These are phyloP conservation scores for Ischnus inquisitorius DNA, from an alignment of 2,888 invertebrate genomes.

Conservation along the genomic window DNA sequence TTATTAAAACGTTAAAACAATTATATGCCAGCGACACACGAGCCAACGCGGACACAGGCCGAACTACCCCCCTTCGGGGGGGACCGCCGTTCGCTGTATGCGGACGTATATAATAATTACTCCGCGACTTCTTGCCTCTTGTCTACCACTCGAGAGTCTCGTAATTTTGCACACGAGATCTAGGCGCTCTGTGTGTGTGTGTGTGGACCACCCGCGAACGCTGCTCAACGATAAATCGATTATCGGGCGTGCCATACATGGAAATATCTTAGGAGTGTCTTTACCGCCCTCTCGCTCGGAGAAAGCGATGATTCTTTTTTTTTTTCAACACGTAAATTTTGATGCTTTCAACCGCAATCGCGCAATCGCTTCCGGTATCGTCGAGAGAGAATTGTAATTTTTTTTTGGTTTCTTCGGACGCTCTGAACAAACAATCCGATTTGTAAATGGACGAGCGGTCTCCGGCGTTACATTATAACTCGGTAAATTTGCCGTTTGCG, in stretches of 20 bases:
- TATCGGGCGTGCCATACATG: neutral
- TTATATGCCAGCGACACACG: constrained; percentile 78
- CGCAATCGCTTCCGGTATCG: constrained; percentile 6
- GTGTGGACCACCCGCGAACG: constrained; percentile 75
- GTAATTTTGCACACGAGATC: constrained; percentile 50
- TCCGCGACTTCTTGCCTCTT: constrained; percentile 73
- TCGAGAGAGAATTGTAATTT: constrained; percentile 38
- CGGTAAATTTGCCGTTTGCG: constrained; percentile 21
- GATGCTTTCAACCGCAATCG: neutral
- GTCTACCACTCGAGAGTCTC: constrained; percentile 33
- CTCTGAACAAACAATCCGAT: constrained; percentile 41
- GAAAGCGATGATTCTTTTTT: neutral
- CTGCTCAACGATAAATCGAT: constrained; percentile 66
- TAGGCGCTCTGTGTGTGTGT: constrained; percentile 2
- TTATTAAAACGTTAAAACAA: constrained; percentile 84
- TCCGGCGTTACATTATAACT: constrained; percentile 9
- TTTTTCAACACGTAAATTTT: neutral
- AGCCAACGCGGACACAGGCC: constrained; percentile 32
- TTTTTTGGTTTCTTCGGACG: constrained; percentile 1
- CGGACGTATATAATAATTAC: constrained; percentile 77
- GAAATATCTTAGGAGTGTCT: no score
- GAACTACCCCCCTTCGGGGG: neutral
- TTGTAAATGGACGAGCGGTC: constrained; percentile 23
- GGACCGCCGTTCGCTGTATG: constrained; percentile 20
- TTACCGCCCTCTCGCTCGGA: neutral